Evolutionary conservation across 2,113 vertebrate genomes (phyloP).

Genomic region (Uria aalge): DNA sequence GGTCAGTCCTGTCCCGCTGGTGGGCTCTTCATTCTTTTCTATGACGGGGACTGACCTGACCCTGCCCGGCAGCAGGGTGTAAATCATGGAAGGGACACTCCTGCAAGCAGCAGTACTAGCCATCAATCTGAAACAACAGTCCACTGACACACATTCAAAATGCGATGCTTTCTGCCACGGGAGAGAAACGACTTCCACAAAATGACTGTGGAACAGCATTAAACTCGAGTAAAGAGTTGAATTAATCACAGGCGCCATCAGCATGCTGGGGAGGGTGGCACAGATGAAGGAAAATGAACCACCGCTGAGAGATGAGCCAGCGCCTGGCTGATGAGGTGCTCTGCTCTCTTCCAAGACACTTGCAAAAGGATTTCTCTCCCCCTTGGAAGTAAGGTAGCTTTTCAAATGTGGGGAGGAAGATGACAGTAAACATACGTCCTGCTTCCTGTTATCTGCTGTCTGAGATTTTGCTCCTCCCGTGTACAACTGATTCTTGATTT

Average conservation of each 20-base stretch:
- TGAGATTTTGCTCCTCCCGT: slow-evolving; percentile 2
- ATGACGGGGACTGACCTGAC: accelerated
- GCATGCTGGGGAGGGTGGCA: not conserved
- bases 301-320: not conserved
- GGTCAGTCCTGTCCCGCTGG: too few relatives aligned
- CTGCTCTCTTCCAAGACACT: not conserved
- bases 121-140: not conserved
- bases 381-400: slow-evolving; percentile 16
- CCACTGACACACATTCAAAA: not conserved
- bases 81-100: not conserved
- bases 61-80: accelerated
- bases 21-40: not conserved
- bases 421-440: slow-evolving; percentile 48
- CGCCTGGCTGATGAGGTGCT: not conserved
- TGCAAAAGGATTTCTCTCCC: not conserved
- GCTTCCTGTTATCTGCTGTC: not conserved
- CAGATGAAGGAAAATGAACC: not conserved
- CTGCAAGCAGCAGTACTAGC: accelerated
- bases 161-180: not conserved
- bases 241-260: slow-evolving; percentile 14
- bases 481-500: not conserved
- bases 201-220: not conserved
- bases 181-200: not conserved
- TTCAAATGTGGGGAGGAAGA: not conserved
- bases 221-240: not conserved